Evolutionary conservation across 2,797 vertebrate genomes (phyloP), one percentile per base, ranked within the genome.

Genomic region (Phrynocephalus vlangalii): DNA sequence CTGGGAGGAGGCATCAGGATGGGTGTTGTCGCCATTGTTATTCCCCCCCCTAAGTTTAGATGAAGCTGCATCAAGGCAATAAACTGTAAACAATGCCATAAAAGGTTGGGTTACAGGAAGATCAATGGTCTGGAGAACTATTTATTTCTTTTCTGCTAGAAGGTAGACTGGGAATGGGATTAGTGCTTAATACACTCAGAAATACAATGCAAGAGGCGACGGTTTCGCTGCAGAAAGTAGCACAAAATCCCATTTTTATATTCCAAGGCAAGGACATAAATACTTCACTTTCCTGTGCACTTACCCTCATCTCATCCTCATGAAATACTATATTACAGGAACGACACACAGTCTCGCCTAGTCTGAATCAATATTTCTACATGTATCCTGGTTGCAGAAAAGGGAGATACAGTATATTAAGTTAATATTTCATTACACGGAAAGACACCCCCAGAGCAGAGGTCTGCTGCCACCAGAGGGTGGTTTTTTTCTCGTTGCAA

Each of bases 301-400:
- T 93, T 93, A 91, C 84, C 85, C 91, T 83, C 92, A 91, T 88
- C 88, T 87, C 92, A 91, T 83, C 90, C 73, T 82, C 87, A 50
- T 91, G 92, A 94, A 95, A 94, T 91, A 95, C 88, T 95, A 94
- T 93, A 94, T 92, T 94, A 89, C 85, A 91, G 87, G 93, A 94
- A 94, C 87, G 91, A 94, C 93, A 85, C 76, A 28, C 91, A 91
- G 90, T 91, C 93, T 95, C 84, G 92, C 79, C 91, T 90, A 83
- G 76, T 91, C 92, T 72, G 48, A 89, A 90, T 81, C 50, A 76
- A 88, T 91, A 93, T 91, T 92, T 93, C 86, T 82, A 72, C 85
- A 80, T 72, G 90, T 70, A 90, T 87, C 87, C 84, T 83, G 83
- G 18, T 44, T 88, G 93, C 86, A 80, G 82, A 87, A 92, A 93